A percentile compares a stretch with the other conserved stretches of the same genome.
Conservation (phyloP, 2,797 vertebrate species). For the Pipistrellus nathusii region DNA sequence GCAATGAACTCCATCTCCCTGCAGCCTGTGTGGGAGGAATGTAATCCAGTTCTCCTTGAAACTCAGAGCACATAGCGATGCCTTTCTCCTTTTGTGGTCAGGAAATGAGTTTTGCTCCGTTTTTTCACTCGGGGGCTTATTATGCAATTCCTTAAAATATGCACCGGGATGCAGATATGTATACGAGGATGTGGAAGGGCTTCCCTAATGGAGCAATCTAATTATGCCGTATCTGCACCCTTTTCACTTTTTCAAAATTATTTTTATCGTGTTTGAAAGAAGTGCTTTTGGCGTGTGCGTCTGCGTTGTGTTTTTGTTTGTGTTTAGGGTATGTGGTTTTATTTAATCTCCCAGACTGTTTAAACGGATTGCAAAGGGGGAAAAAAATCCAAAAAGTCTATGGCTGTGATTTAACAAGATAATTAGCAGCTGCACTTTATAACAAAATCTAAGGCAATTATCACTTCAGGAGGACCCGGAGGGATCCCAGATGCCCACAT, state of each 20-base stretch:
- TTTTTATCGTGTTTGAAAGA: conserved; percentile 70
- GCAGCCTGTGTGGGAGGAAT: conserved; percentile 75
- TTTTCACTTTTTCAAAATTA: conserved; percentile 69
- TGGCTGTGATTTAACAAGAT: conserved; percentile 85
- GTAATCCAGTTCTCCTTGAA: conserved; percentile 77
- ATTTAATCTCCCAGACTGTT: conserved; percentile 81
- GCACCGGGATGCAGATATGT: conserved; percentile 80
- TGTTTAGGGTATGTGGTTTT: conserved; percentile 81
- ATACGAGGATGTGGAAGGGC: conserved; percentile 83
- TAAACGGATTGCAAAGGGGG: conserved; percentile 79
- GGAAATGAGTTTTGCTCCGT: conserved; percentile 69
- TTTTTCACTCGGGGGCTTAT: conserved; percentile 83
- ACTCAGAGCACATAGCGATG: conserved; percentile 76
- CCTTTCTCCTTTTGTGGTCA: conserved; percentile 80
- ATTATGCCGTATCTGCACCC: conserved; percentile 74
- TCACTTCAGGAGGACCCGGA: conserved; percentile 84
- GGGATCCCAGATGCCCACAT: conserved; percentile 84
- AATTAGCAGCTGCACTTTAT: conserved; percentile 85
- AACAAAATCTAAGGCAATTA: conserved; percentile 85
- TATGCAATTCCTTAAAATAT: conserved; percentile 78
- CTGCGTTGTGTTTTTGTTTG: conserved; percentile 77
- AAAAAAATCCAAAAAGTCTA: conserved; percentile 82
- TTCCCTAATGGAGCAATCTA: conserved; percentile 84
- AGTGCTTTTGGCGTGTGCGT: conserved; percentile 11
- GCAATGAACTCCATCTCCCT: conserved; percentile 70